phyloP scores from a whole-genome alignment of 2,888 invertebrate species.

The Drosophila borborema region DNA sequence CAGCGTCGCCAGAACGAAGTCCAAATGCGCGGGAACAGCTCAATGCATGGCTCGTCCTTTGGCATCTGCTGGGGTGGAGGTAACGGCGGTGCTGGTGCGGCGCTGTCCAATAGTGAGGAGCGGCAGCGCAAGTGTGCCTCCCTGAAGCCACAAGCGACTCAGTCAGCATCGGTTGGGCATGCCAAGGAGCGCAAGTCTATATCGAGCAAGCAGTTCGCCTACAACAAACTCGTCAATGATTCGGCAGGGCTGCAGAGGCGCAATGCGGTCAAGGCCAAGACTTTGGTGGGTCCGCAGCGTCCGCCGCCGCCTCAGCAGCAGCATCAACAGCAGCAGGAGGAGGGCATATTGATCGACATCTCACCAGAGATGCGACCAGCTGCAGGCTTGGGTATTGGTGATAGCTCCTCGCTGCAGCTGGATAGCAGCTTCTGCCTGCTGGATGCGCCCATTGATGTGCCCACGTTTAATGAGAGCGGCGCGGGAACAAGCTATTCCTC shows the following conservation, averaged over 20 bases:
- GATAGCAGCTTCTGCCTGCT: slow-evolving; percentile 87
- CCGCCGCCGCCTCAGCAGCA: slow-evolving; percentile 62
- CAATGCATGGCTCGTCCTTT: slow-evolving; percentile 88
- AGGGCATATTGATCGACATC: slow-evolving; percentile 92
- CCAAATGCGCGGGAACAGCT: slow-evolving; percentile 89
- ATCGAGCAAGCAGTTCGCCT: slow-evolving; percentile 91
- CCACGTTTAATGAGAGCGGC: slow-evolving; percentile 82
- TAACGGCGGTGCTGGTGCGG: slow-evolving; percentile 85
- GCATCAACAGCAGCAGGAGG: slow-evolving; percentile 82
- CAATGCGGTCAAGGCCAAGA: slow-evolving; percentile 66
- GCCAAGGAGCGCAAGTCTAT: slow-evolving; percentile 84
- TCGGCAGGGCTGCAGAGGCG: slow-evolving; percentile 67
- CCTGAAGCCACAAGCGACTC: slow-evolving; percentile 37
- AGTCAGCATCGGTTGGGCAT: slow-evolving; percentile 43
- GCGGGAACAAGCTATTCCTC: slow-evolving; percentile 33
- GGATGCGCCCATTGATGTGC: slow-evolving; percentile 91
- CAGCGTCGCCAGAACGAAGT: slow-evolving; percentile 90
- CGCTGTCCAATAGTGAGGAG: slow-evolving; percentile 85
- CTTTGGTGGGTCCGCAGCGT: slow-evolving; percentile 83
- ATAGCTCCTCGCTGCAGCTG: slow-evolving; percentile 76
- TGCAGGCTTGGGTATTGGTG: slow-evolving; percentile 42
- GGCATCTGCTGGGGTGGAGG: slow-evolving; percentile 94
- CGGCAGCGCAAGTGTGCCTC: slow-evolving; percentile 85
- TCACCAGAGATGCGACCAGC: slow-evolving; percentile 86
- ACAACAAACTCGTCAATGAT: slow-evolving; percentile 93